Conservation (phyloP, 2,113 vertebrate species). For the Poeciliopsis turrubarensis region DNA sequence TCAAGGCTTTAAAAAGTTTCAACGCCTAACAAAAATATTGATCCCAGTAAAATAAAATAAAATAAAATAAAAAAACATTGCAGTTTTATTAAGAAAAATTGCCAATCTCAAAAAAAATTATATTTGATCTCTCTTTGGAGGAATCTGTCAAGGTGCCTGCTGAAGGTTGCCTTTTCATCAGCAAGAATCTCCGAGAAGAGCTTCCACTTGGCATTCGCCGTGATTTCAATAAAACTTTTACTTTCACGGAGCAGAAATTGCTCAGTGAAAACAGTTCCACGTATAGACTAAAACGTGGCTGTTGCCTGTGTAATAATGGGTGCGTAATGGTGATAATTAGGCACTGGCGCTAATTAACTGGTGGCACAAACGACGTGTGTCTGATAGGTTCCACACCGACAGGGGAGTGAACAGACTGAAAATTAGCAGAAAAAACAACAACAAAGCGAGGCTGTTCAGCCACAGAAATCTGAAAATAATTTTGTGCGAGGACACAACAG, state of each 20-base stretch:
- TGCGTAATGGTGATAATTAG: slow-evolving; percentile 32
- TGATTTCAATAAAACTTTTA: slow-evolving; percentile 30
- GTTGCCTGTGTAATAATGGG: not conserved
- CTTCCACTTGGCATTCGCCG: slow-evolving; percentile 29
- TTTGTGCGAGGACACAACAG: slow-evolving; percentile 16
- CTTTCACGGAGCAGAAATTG: slow-evolving; percentile 30
- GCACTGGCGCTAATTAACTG: slow-evolving; percentile 26
- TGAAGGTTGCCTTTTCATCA: slow-evolving; percentile 23
- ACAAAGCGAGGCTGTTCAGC: not conserved
- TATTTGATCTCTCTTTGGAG: not conserved
- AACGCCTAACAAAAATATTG: not conserved
- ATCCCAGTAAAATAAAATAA: not conserved
- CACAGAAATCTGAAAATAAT: not conserved
- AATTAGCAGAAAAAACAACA: not conserved
- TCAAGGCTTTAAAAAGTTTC: not conserved
- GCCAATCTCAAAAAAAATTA: slow-evolving; percentile 10
- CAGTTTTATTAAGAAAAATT: slow-evolving; percentile 2
- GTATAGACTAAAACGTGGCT: slow-evolving; percentile 36
- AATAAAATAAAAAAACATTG: not conserved
- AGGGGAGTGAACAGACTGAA: not conserved
- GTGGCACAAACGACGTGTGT: slow-evolving; percentile 6
- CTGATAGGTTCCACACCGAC: slow-evolving; percentile 1
- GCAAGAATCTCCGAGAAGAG: slow-evolving; percentile 25
- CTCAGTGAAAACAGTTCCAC: slow-evolving; percentile 18
- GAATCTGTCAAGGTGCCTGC: slow-evolving; percentile 26